These are phyloP conservation scores for Prosopocoilus inquinatus DNA, from an alignment of 2,888 invertebrate species.

Conservation along the genomic window DNA sequence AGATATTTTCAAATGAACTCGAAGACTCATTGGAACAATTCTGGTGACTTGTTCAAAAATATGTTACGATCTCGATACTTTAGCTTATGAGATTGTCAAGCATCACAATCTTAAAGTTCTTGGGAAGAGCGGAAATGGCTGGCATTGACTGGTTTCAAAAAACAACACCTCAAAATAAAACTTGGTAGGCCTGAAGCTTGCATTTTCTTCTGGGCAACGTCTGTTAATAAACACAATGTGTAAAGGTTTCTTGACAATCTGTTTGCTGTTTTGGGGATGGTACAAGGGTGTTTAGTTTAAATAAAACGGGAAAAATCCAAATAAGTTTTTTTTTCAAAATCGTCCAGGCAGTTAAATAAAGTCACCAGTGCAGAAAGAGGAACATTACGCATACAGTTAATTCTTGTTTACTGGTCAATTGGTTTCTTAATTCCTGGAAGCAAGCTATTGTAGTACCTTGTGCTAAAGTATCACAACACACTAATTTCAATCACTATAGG, in stretches of 20 bases:
- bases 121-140: neutral
- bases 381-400: too few relatives aligned
- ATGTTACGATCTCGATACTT: neutral
- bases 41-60: slow-evolving; percentile 1
- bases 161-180: slow-evolving; percentile 7
- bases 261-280: slow-evolving; percentile 1
- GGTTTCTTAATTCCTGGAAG: too few relatives aligned
- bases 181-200: slow-evolving; percentile 12
- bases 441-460: too few relatives aligned
- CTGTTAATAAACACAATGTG: slow-evolving; percentile 17
- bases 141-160: slow-evolving; percentile 14
- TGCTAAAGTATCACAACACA: too few relatives aligned
- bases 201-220: slow-evolving; percentile 12
- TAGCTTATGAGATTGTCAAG: neutral
- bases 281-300: slow-evolving; percentile 4
- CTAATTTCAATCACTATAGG: too few relatives aligned
- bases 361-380: slow-evolving; percentile 1
- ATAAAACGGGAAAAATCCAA: slow-evolving; percentile 14
- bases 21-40: slow-evolving; percentile 1
- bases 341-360: neutral
- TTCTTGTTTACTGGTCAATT: too few relatives aligned
- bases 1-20: neutral
- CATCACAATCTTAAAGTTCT: neutral
- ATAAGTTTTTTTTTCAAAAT: neutral
- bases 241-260: slow-evolving; percentile 15